Percentiles rank a stretch among this genome's conserved stretches.
These are phyloP conservation scores for Pterois miles DNA, from an alignment of 2,797 vertebrate genomes.

Conservation along the genomic window DNA sequence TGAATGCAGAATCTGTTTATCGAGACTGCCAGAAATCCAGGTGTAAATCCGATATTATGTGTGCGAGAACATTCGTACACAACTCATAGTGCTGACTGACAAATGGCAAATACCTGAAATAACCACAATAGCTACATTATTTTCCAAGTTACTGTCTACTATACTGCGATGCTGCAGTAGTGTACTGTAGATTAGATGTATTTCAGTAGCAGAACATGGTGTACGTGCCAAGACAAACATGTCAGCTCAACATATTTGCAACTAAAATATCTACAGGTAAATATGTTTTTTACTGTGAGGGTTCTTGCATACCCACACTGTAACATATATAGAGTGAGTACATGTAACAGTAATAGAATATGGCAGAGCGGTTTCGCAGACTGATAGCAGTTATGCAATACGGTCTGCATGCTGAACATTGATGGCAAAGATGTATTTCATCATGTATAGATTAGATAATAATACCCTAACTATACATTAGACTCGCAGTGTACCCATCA, in stretches of 20 bases:
- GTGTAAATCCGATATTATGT: not conserved
- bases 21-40: not conserved
- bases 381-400: not conserved
- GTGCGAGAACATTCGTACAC: not conserved
- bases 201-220: conserved; percentile 24
- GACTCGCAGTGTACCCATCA: not conserved
- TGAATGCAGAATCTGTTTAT: no score
- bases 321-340: conserved; percentile 16
- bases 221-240: conserved; percentile 40
- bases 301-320: conserved; percentile 15
- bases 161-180: not conserved
- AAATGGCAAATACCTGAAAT: not conserved
- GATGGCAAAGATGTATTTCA: not conserved
- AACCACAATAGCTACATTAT: not conserved
- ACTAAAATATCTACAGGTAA: conserved; percentile 41
- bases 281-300: conserved; percentile 28
- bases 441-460: not conserved
- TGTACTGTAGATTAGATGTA: not conserved
- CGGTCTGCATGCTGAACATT: not conserved
- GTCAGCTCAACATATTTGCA: conserved; percentile 12
- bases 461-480: not conserved
- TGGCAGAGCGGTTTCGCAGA: not conserved
- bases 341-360: conserved; percentile 12
- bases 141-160: not conserved
- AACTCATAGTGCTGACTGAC: not conserved